These are phyloP conservation scores for Shargacucullia verbasci DNA, from an alignment of 2,888 invertebrate genomes.

Conservation along the genomic window DNA sequence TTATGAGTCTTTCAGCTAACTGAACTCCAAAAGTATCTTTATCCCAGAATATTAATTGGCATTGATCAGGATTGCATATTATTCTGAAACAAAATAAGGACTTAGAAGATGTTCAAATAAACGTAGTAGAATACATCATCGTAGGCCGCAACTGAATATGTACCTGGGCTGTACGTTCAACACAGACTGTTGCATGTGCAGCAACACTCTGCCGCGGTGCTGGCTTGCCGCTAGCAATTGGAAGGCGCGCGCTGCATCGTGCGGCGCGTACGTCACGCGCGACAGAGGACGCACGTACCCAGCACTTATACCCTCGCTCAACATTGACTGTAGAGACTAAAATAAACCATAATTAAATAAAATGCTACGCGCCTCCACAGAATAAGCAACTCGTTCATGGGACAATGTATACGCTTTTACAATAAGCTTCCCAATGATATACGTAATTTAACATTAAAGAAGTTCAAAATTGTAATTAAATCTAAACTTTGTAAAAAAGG, in stretches of 20 bases:
- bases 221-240: conserved; percentile 13
- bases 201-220: conserved; percentile 33
- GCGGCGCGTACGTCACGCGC: conserved; percentile 58
- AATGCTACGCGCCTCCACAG: too few species aligned
- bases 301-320: conserved; percentile 67
- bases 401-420: too few species aligned
- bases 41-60: conserved; percentile 37
- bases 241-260: conserved; percentile 27
- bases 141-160: not conserved
- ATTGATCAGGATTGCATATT: conserved; percentile 11
- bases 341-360: too few species aligned
- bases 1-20: conserved; percentile 59
- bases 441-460: too few species aligned
- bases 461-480: too few species aligned
- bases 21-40: conserved; percentile 52
- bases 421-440: too few species aligned
- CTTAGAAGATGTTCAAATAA: too few species aligned
- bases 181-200: conserved; percentile 12
- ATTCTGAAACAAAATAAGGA: conserved; percentile 26
- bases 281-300: conserved; percentile 71
- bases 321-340: conserved; percentile 60
- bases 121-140: too few species aligned
- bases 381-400: too few species aligned
- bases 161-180: conserved; percentile 19
- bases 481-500: too few species aligned